Percentiles rank a stretch among this genome's conserved stretches.
These are phyloP conservation scores for Triplophysa rosa DNA, from an alignment of 2,113 vertebrate species.

Conservation along the genomic window DNA sequence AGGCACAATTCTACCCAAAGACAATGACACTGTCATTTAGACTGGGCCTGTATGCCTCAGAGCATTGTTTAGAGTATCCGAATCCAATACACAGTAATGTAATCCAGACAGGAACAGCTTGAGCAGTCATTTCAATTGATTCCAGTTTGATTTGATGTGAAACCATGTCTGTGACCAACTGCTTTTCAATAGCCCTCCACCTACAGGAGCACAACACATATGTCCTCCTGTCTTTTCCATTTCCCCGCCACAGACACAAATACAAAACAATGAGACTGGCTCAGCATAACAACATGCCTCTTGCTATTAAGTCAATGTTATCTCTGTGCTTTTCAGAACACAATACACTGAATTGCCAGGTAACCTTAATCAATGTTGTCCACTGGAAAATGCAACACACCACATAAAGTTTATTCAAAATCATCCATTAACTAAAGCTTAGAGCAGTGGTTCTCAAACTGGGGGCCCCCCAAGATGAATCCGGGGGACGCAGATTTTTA, in stretches of 20 bases:
- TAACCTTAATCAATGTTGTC: slow-evolving; percentile 7
- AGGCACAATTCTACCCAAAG: neutral
- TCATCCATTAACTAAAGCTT: neutral
- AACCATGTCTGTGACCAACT: slow-evolving; percentile 3
- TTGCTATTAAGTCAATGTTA: neutral
- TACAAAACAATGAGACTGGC: neutral
- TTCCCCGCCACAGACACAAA: neutral
- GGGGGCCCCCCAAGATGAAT: no score
- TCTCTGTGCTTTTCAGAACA: neutral
- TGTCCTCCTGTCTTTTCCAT: neutral
- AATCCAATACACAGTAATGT: slow-evolving; percentile 19
- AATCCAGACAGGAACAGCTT: neutral
- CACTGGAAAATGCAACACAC: neutral
- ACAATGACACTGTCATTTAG: slow-evolving; percentile 14
- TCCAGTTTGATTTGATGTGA: neutral
- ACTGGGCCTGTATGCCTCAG: neutral
- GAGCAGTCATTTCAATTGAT: slow-evolving; percentile 19
- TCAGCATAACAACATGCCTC: slow-evolving; percentile 8
- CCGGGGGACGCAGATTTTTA: no score
- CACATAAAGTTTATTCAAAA: slow-evolving; percentile 11
- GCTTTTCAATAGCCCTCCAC: slow-evolving; percentile 6
- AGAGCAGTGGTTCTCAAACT: no score
- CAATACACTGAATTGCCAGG: neutral
- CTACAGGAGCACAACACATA: slow-evolving; percentile 2
- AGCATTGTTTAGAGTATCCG: neutral